Percentiles rank a stretch among this genome's conserved stretches.
Conservation (phyloP, 2,113 vertebrate species). For the Ornithorhynchus anatinus region DNA sequence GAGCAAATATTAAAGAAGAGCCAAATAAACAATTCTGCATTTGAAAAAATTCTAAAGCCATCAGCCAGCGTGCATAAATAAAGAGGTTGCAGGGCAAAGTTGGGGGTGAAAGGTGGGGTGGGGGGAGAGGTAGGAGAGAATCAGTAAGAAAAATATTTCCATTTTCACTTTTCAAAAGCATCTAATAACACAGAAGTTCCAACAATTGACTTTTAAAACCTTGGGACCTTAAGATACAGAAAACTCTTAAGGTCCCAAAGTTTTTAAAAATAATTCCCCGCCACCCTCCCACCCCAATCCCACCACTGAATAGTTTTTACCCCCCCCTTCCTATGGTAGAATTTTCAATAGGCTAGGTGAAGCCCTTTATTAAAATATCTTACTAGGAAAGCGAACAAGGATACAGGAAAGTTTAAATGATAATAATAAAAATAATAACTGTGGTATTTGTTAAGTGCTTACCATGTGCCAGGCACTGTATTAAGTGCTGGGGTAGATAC, state of each 20-base stretch:
- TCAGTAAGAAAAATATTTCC: not conserved
- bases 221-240: no score
- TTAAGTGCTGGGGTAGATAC: no score
- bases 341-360: not conserved
- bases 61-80: not conserved
- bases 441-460: no score
- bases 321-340: not conserved
- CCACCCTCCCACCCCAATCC: no score
- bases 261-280: no score
- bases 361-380: no score
- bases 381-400: not conserved
- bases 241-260: no score
- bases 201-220: no score
- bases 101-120: no score
- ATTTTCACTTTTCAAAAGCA: conserved; percentile 2
- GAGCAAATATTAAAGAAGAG: conserved; percentile 3
- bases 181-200: not conserved
- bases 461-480: no score
- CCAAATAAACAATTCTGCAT: not conserved
- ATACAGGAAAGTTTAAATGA: not conserved
- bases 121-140: no score
- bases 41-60: conserved; percentile 3
- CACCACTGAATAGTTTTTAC: no score
- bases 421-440: conserved; percentile 7
- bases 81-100: not conserved